Percentiles rank a stretch among this genome's conserved stretches.
phyloP scores from a whole-genome alignment of 92 coral and sea anemone genomes.

The Palythoa grandis region DNA sequence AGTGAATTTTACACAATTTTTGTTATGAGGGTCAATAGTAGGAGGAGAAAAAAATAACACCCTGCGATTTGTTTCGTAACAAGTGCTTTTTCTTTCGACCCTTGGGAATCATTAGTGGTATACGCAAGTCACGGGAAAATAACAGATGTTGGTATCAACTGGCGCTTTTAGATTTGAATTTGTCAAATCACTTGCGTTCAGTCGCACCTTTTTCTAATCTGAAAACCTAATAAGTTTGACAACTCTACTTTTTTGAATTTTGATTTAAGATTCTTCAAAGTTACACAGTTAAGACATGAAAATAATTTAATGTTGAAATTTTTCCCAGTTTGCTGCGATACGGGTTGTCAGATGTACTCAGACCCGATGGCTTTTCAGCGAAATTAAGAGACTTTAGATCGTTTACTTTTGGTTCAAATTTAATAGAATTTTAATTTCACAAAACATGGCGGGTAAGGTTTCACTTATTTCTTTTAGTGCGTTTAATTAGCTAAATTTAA shows the following conservation, averaged over 20 bases:
- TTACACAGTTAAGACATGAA: background rate
- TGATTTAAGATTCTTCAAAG: background rate
- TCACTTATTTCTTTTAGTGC: constrained; percentile 56
- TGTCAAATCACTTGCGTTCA: constrained; percentile 33
- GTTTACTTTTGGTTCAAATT: constrained; percentile 68
- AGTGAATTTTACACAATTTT: constrained; percentile 13
- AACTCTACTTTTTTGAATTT: background rate
- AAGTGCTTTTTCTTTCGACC: constrained; percentile 56
- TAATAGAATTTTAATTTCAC: constrained; percentile 90
- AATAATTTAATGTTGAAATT: background rate
- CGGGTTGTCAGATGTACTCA: constrained; percentile 34
- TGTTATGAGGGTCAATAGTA: constrained; percentile 41
- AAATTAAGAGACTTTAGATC: constrained; percentile 58
- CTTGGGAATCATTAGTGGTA: constrained; percentile 39
- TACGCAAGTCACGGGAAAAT: constrained; percentile 69
- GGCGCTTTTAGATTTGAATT: constrained; percentile 53
- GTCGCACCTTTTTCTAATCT: background rate
- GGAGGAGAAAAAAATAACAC: constrained; percentile 49
- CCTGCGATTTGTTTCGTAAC: constrained; percentile 52
- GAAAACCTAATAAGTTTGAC: background rate
- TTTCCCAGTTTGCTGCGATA: background rate
- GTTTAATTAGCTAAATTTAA: constrained; percentile 70
- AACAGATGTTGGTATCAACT: constrained; percentile 68
- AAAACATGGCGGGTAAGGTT: constrained; percentile 51
- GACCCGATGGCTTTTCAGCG: constrained; percentile 46